Percentiles rank a stretch among this genome's conserved stretches.
Evolutionary conservation across 2,888 invertebrate species (phyloP).

Genomic region (Dryocosmus kuriphilus): DNA sequence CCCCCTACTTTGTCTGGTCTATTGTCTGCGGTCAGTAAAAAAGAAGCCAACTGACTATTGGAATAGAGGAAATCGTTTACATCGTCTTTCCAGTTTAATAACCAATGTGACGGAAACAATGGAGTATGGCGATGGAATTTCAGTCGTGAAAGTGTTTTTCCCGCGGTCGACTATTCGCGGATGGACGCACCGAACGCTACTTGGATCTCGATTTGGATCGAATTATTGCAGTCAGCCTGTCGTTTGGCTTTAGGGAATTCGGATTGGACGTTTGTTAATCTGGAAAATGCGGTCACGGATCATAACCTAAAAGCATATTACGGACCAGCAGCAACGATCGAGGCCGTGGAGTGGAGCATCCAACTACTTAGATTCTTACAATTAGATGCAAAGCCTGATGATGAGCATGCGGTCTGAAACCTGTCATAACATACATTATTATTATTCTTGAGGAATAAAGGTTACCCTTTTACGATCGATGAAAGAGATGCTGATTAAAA

Average conservation of each 20-base stretch:
- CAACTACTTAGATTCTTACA: background rate
- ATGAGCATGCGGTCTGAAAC: background rate
- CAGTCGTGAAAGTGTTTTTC: background rate
- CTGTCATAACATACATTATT: background rate
- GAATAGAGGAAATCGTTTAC: background rate
- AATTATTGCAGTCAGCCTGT: background rate
- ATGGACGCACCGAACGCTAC: background rate
- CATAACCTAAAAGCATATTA: slow-evolving; percentile 62
- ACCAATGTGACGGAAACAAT: background rate
- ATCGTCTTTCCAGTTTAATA: background rate
- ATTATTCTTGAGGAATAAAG: background rate
- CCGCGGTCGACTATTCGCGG: slow-evolving; percentile 7
- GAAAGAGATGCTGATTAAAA: background rate
- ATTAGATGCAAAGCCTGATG: background rate
- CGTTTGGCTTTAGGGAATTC: slow-evolving; percentile 50
- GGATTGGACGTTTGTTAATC: slow-evolving; percentile 57
- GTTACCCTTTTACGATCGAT: background rate
- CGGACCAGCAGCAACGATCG: slow-evolving; percentile 66
- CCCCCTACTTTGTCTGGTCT: background rate
- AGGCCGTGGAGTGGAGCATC: slow-evolving; percentile 58
- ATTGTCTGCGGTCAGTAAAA: background rate
- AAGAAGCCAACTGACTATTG: background rate
- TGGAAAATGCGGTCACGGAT: slow-evolving; percentile 64
- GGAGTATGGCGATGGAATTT: background rate
- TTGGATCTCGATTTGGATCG: no score